Evolutionary conservation across 2,888 invertebrate species (phyloP), one percentile per base, ranked within the genome.

Genomic region (Drosophila recens): DNA sequence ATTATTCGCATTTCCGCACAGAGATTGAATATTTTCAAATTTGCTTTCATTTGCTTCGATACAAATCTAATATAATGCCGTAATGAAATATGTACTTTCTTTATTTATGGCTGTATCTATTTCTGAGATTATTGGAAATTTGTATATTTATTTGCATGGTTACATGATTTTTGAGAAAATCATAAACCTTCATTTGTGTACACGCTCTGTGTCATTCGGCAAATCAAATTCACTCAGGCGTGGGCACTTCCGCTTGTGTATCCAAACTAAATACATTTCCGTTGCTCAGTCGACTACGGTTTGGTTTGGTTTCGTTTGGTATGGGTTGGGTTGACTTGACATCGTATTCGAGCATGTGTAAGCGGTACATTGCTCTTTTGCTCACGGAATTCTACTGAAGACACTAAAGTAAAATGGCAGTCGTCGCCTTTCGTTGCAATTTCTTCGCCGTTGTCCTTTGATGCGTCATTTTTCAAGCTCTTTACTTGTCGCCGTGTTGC

Each of bases 391-490:
- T 43, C 23, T 9, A 49, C 11, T 45, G 34, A 45, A 38, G 52
- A 54, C 53, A 63, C 38, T 45, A 43, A 57, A 61, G 59, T 68
- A 51, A 84, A 87, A 79, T 68, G 73, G 52, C 57, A 67, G 72
- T 84, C 45, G 69, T 54, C 56, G 58, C 40, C 33, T 57, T 64
- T 38, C 34, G 46, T 13, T 40, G 40, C 49, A 34, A 45, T 57
- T 59, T 45, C 62, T 34, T 58, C 45, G 58, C 40, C 48, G 63
- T 57, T 64, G 75, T 81, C 82, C 62, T 72, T 81, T 79, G 82
- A 82, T 82, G 87, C 67, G 74, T 82, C 68, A 85, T 87, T 83
- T 83, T 83, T 87, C 87, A 87, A 71, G 70, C 80, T 76, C 70
- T 78, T 68, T 62, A 57, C 72, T 75, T 87, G 82, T 87, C 85